A percentile compares a stretch with the other conserved stretches of the same genome.
Conservation (phyloP, 1,140 invertebrate species). For the Octopus bimaculoides region DNA sequence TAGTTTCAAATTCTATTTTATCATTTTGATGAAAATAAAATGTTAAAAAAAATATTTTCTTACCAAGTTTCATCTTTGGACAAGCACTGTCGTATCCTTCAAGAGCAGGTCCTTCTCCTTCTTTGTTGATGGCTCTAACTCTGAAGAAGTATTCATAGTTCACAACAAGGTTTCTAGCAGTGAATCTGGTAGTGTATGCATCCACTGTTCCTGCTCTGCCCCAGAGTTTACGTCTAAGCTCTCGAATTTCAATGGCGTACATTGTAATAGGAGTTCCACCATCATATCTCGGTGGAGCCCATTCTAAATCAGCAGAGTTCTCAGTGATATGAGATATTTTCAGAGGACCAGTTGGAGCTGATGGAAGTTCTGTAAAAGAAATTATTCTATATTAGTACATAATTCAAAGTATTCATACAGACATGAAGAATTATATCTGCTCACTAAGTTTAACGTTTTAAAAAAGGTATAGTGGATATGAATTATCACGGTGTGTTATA, state of each 20-base stretch:
- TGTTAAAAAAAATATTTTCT: constrained; percentile 8
- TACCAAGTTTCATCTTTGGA: constrained; percentile 39
- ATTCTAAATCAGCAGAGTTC: constrained; percentile 87
- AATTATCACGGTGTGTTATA: no score
- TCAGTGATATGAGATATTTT: constrained; percentile 89
- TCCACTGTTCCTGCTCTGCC: constrained; percentile 71
- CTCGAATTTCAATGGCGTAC: constrained; percentile 93
- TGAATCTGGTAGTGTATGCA: constrained; percentile 61
- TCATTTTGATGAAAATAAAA: no score
- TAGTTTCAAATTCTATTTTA: no score
- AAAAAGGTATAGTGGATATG: no score
- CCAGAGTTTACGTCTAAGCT: constrained; percentile 69
- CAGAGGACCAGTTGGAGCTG: constrained; percentile 88
- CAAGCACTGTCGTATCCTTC: constrained; percentile 78
- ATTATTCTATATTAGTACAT: no score
- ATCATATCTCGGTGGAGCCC: constrained; percentile 90
- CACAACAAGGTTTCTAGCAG: constrained; percentile 68
- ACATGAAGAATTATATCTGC: no score
- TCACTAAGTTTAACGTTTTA: no score
- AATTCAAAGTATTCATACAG: no score
- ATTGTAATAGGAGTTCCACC: constrained; percentile 90
- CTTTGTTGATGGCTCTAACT: constrained; percentile 83
- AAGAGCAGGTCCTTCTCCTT: constrained; percentile 68
- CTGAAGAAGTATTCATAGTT: constrained; percentile 91
- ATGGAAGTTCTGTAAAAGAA: constrained; percentile 69